Base-by-base conservation (phyloP, 2,888 invertebrate genomes). In the Caenorhabditis sinica region DNA sequence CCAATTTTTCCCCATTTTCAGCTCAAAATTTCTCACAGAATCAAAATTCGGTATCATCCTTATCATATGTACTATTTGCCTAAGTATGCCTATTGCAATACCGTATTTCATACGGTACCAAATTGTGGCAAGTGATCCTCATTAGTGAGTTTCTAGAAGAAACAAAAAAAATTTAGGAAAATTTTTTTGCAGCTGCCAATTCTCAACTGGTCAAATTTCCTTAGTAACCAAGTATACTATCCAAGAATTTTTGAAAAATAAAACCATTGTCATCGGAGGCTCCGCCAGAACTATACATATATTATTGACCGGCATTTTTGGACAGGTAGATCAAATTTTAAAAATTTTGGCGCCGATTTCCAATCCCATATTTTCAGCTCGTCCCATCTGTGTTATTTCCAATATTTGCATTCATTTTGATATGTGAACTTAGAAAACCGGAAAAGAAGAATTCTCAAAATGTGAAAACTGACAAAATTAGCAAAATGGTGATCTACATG, bases 401-500 rank as follows among this genome's bases (percentile, higher is more conserved):
- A 4, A 69, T 77, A 20, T 69, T 77, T 36, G 76, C 76, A 2
- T 68, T n/a, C 0, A 77, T 77, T 51, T 13, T 77, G 9, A 28
- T 77, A 0, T 49, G 49, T 28, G 76, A 69, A 51, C 49, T 77
- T n/a, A 30, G 76, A 5, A 69, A 77, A 51, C 60, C 68, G n/a
- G 69, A 68, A 0, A 68, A 69, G 4, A 75, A 66, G 51, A 30
- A 36, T 15, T 61, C 61, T 6, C 13, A 25, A 13, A 36, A 2
- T 0, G 45, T 77, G 20, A 77, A 61, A 61, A 66, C 76, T 6
- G 76, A 77, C 9, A 68, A 61, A 15, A 68, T 68, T 28, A 69
- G 69, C 33, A 77, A 69, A 36, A 77, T 69, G 68, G 69, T 77
- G 1, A 30, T 77, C 28, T 77, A 77, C 25, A 77, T 77, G 76